A percentile compares a stretch with the other conserved stretches of the same genome.
phyloP scores from a whole-genome alignment of 2,888 invertebrate genomes.

The Alentia gelatinosa region DNA sequence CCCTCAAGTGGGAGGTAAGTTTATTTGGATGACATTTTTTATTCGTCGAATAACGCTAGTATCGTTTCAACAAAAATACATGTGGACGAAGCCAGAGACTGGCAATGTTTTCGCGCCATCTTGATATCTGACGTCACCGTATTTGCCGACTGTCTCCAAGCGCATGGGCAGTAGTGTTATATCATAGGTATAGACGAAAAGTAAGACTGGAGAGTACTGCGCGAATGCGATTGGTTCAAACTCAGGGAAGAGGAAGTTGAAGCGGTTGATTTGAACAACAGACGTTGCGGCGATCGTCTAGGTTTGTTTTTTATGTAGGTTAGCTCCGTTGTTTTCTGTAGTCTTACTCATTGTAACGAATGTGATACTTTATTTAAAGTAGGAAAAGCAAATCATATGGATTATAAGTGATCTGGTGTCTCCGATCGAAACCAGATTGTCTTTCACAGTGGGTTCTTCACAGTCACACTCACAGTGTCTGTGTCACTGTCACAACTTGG shows the following conservation, averaged over 20 bases:
- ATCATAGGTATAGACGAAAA: neutral
- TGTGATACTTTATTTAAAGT: no score
- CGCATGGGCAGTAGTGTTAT: neutral
- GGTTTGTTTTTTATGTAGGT: neutral
- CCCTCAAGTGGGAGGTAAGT: constrained; percentile 28
- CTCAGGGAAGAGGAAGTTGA: neutral
- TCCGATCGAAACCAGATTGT: no score
- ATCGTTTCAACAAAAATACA: neutral
- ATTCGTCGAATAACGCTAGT: neutral
- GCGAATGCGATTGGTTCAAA: neutral
- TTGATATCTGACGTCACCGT: constrained; percentile 7
- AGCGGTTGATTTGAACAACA: neutral
- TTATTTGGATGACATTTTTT: neutral
- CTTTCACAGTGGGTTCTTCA: no score
- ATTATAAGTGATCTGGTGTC: no score
- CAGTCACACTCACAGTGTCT: neutral
- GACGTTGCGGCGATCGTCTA: neutral
- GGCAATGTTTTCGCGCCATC: constrained; percentile 38
- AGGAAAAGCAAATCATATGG: no score
- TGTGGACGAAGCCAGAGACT: neutral
- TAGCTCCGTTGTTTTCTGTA: neutral
- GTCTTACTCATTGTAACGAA: neutral
- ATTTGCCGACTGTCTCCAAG: neutral
- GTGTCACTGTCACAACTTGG: neutral
- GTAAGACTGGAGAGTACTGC: neutral